Base-by-base conservation (phyloP, 2,113 vertebrate genomes). In the Urocynchramus pylzowi region DNA sequence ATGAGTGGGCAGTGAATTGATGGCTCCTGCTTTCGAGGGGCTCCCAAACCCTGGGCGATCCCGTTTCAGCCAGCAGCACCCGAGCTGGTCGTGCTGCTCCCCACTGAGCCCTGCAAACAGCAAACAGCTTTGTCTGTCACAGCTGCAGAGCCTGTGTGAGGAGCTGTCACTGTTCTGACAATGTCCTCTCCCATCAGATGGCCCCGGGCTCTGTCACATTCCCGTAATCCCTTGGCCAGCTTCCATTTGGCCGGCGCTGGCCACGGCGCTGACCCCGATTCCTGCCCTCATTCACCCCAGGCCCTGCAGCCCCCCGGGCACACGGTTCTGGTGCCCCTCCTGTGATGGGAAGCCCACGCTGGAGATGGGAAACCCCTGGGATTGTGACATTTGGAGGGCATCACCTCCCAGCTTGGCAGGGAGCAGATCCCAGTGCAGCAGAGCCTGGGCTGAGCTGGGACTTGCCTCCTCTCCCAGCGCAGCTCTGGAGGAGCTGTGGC, bases 131-230 rank as follows among this genome's bases (percentile, higher is more conserved):
- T 74, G 91, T 56, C 11, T 91, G 89, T 44, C 75, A 24, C 87
- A 70, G 16, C 45, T 12, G 63, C 54, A 11, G 89, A 33, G 93
- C 2, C 79, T 6, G 60, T 12, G 82, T 50, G 71, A 93, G 93
- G 91, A 80, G 90, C 95, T 70, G 93, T 60, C 95, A 35, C 90
- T 42, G 74, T 14, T 49, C 75, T 93, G 95, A 63, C 95, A 41
- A 0, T 20, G 85, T 77, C 88, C 68, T 84, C 90, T 94, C 68
- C 90, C 85, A 92, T 95, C 92, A 74, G 88, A 88, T 94, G 93
- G 93, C 96, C 95, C 93, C 47, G 85, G 93, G 95, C 95, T 81
- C 87, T 90, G 57, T 26, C 93, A 80, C 94, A 70, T 49, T 24
- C 59, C 4, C 1, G 21, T 96, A 94, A 96, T 96, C 96, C 85